Evolutionary conservation across 1,140 invertebrate species (phyloP).

Genomic region (Drosophila willistoni): DNA sequence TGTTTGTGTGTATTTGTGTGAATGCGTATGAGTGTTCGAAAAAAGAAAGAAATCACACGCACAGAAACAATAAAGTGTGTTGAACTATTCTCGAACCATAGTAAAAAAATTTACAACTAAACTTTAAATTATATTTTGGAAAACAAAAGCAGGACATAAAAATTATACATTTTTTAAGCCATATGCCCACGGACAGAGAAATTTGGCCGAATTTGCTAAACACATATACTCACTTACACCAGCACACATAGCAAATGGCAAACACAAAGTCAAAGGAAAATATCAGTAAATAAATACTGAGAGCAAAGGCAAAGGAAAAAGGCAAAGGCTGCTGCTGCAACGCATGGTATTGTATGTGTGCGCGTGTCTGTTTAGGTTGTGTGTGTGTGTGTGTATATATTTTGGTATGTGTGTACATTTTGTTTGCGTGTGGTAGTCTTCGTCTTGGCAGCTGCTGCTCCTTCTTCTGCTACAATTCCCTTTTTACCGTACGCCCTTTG

Average conservation of each 20-base stretch:
- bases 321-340: constrained; percentile 54
- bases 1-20: constrained; percentile 21
- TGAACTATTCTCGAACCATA: constrained; percentile 11
- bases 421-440: constrained; percentile 57
- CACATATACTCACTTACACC: constrained; percentile 15
- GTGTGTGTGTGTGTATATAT: constrained; percentile 35
- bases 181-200: constrained; percentile 7
- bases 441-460: constrained; percentile 51
- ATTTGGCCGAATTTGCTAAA: constrained; percentile 31
- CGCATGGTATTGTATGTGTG: constrained; percentile 39
- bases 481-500: constrained; percentile 36
- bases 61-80: constrained; percentile 22
- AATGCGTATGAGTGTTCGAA: constrained; percentile 35
- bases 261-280: constrained; percentile 39
- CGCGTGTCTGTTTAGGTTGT: constrained; percentile 36
- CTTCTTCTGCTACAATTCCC: not conserved
- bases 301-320: constrained; percentile 48
- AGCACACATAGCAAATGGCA: not conserved
- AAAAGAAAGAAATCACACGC: constrained; percentile 29
- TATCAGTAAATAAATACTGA: constrained; percentile 69
- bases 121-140: not conserved
- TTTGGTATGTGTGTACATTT: constrained; percentile 39
- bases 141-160: constrained; percentile 9
- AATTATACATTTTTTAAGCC: constrained; percentile 6
- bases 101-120: not conserved